Conservation (phyloP, 2,797 vertebrate genomes). For the Pogonophryne albipinna region DNA sequence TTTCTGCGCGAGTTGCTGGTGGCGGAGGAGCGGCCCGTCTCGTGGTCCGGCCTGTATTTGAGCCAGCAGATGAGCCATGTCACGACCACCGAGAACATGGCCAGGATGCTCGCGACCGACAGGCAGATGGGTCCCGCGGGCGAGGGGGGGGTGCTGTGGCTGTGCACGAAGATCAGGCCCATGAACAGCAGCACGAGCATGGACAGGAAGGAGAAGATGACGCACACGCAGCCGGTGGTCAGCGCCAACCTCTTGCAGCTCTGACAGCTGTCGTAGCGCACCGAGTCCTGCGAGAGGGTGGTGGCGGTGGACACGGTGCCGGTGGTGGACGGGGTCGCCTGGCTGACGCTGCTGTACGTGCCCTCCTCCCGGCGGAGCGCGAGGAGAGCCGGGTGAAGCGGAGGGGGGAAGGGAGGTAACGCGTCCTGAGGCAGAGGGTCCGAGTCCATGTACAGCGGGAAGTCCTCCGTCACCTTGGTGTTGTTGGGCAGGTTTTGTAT, state of each 20-base stretch:
- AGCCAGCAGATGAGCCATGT: slow-evolving; percentile 96
- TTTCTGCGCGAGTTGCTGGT: slow-evolving; percentile 84
- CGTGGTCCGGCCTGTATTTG: slow-evolving; percentile 92
- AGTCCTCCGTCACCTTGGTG: slow-evolving; percentile 93
- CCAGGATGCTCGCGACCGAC: slow-evolving; percentile 94
- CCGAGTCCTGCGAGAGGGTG: slow-evolving; percentile 87
- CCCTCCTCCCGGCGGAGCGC: slow-evolving; percentile 83
- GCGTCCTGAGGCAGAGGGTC: slow-evolving; percentile 92
- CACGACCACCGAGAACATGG: slow-evolving; percentile 94
- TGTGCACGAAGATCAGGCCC: slow-evolving; percentile 96
- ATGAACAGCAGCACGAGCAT: slow-evolving; percentile 96
- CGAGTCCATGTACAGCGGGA: slow-evolving; percentile 89
- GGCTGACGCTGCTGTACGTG: slow-evolving; percentile 68
- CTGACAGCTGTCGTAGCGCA: slow-evolving; percentile 90
- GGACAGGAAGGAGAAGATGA: slow-evolving; percentile 94
- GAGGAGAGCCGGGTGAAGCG: slow-evolving; percentile 82
- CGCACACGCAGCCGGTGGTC: slow-evolving; percentile 94
- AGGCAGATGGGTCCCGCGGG: slow-evolving; percentile 94
- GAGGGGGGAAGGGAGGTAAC: slow-evolving; percentile 87
- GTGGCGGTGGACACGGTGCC: slow-evolving; percentile 85
- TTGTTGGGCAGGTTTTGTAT: slow-evolving; percentile 93
- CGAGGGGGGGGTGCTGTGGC: slow-evolving; percentile 89
- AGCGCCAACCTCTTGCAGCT: slow-evolving; percentile 92
- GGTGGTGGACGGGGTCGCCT: slow-evolving; percentile 79
- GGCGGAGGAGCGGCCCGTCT: slow-evolving; percentile 78